A percentile compares a stretch with the other conserved stretches of the same genome.
Conservation (phyloP, 1,140 invertebrate genomes). For the Drosophila tropicalis region DNA sequence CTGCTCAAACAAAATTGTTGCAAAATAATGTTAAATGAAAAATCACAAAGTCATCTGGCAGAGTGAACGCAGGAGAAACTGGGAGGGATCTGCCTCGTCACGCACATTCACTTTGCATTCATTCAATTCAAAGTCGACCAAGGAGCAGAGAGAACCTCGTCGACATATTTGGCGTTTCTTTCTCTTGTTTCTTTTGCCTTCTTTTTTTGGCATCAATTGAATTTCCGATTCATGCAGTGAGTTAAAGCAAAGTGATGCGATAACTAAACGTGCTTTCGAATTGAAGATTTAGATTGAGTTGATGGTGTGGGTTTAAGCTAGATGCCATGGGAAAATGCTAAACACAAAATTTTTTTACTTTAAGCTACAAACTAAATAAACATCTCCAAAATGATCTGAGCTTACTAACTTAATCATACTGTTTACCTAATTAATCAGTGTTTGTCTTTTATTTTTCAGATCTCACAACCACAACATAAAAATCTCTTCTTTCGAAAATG, state of each 20-base stretch:
- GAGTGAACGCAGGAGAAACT: neutral
- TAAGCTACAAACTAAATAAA: neutral
- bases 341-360: neutral
- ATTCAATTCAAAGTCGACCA: slow-evolving; percentile 56
- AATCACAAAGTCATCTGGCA: slow-evolving; percentile 72
- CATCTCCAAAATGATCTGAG: neutral
- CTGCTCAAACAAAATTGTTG: slow-evolving; percentile 61
- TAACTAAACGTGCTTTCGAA: slow-evolving; percentile 48
- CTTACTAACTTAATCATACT: neutral
- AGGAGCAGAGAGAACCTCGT: slow-evolving; percentile 16
- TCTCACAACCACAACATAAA: slow-evolving; percentile 44
- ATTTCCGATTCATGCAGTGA: slow-evolving; percentile 56
- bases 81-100: slow-evolving; percentile 41
- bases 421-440: slow-evolving; percentile 20
- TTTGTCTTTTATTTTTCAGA: slow-evolving; percentile 43
- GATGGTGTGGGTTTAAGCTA: neutral
- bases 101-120: slow-evolving; percentile 78
- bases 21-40: slow-evolving; percentile 81
- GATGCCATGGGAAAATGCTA: neutral
- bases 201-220: slow-evolving; percentile 57
- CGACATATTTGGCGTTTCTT: slow-evolving; percentile 28
- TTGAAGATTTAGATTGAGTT: slow-evolving; percentile 22
- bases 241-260: slow-evolving; percentile 46
- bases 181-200: slow-evolving; percentile 27
- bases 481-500: slow-evolving; percentile 39